A percentile compares a stretch with the other conserved stretches of the same genome.
These are phyloP conservation scores for Cryptus viduatorius DNA, from an alignment of 2,888 invertebrate genomes.

Conservation along the genomic window DNA sequence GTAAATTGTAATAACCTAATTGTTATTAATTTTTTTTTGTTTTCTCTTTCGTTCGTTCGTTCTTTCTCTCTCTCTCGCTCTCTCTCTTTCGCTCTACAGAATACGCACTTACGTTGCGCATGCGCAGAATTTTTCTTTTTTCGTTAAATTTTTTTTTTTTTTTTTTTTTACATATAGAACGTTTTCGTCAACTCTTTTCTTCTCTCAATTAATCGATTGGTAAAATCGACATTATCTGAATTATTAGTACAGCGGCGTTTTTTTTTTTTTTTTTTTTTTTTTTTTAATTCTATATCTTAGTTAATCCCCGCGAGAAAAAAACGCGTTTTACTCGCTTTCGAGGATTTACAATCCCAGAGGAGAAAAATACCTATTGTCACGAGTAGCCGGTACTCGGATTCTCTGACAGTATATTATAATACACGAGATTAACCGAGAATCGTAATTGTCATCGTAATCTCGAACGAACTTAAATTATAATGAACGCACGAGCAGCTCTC, in stretches of 20 bases:
- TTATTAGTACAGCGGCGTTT: conserved; percentile 59
- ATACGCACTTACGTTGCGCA: conserved; percentile 21
- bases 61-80: conserved; percentile 26
- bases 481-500: conserved; percentile 46
- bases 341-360: conserved; percentile 56
- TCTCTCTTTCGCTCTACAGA: neutral
- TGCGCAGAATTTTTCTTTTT: conserved; percentile 37
- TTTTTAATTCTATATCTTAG: conserved; percentile 48
- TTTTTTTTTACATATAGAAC: conserved; percentile 75
- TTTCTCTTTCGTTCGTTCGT: conserved; percentile 19
- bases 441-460: conserved; percentile 40
- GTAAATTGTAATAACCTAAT: conserved; percentile 76
- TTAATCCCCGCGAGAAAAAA: conserved; percentile 43
- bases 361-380: conserved; percentile 64
- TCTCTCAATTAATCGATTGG: conserved; percentile 47
- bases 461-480: conserved; percentile 56
- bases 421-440: conserved; percentile 35
- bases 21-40: conserved; percentile 68
- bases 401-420: conserved; percentile 58
- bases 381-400: conserved; percentile 63
- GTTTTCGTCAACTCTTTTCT: conserved; percentile 49
- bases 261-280: conserved; percentile 21
- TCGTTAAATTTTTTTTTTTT: conserved; percentile 30
- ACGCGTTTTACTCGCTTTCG: conserved; percentile 35
- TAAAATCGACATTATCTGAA: conserved; percentile 63